These are phyloP conservation scores for Pseudoips prasinana DNA, from an alignment of 2,888 invertebrate species.

Conservation along the genomic window DNA sequence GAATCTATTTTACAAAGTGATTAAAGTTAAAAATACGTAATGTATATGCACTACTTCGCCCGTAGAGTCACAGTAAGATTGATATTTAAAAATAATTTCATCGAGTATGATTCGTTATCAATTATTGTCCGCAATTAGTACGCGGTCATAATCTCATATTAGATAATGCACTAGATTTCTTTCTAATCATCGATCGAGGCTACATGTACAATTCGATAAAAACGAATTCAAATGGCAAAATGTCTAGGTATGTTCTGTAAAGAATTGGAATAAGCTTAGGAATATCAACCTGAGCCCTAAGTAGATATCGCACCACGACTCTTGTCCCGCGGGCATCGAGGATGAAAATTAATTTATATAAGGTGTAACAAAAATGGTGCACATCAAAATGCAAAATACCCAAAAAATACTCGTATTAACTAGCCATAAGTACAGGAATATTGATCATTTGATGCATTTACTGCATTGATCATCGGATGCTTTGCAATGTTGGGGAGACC, in stretches of 20 bases:
- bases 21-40: conserved; percentile 27
- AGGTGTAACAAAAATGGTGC: too few relatives aligned
- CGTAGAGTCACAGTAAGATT: conserved; percentile 30
- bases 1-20: conserved; percentile 25
- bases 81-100: conserved; percentile 27
- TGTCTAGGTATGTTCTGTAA: conserved; percentile 15
- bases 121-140: conserved; percentile 27
- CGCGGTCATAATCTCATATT: conserved; percentile 23
- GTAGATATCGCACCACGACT: too few relatives aligned
- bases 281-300: too few relatives aligned
- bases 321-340: too few relatives aligned
- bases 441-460: too few relatives aligned
- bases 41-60: conserved; percentile 16
- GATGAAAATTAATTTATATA: too few relatives aligned
- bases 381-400: too few relatives aligned
- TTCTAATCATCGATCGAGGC: conserved; percentile 32
- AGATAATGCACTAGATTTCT: conserved; percentile 16
- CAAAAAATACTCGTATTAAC: too few relatives aligned
- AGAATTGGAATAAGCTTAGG: too few relatives aligned
- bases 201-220: conserved; percentile 20
- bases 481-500: too few relatives aligned
- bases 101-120: conserved; percentile 19
- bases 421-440: too few relatives aligned
- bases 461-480: too few relatives aligned
- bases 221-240: conserved; percentile 15